Evolutionary conservation across 2,113 vertebrate genomes (phyloP).

Genomic region (Xenus cinereus): DNA sequence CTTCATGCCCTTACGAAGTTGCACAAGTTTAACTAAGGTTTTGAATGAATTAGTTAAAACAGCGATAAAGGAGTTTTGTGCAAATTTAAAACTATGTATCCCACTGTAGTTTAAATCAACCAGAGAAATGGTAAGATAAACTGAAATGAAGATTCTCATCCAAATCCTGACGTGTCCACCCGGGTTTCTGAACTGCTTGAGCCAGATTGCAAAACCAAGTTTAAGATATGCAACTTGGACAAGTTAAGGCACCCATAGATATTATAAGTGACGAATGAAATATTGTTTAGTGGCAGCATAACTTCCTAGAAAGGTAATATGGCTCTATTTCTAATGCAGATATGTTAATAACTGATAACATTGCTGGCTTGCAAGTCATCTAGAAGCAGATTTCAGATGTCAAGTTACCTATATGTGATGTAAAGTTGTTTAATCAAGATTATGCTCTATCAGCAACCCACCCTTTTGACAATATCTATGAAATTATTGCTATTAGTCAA

Average conservation of each 20-base stretch:
- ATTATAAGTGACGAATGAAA: accelerated
- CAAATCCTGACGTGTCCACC: neutral
- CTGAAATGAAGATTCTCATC: neutral
- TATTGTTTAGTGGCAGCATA: neutral
- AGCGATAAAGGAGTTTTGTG: neutral
- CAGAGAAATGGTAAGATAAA: neutral
- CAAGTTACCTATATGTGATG: neutral
- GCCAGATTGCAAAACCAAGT: neutral
- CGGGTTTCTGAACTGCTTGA: neutral
- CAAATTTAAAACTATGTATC: neutral
- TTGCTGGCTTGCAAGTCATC: neutral
- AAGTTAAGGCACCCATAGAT: neutral
- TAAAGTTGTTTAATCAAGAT: neutral
- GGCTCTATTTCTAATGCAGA: neutral
- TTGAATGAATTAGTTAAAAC: neutral
- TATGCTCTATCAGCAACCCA: neutral
- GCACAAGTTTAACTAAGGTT: neutral
- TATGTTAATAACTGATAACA: neutral
- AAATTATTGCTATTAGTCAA: neutral
- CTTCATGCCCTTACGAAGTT: accelerated
- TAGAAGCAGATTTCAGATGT: neutral
- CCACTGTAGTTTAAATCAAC: neutral
- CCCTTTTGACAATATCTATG: accelerated
- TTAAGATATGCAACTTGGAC: neutral
- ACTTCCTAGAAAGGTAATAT: neutral